Percentiles rank a stretch among this genome's conserved stretches.
These are phyloP conservation scores for Calypte anna DNA, from an alignment of 2,113 vertebrate genomes.

Conservation along the genomic window DNA sequence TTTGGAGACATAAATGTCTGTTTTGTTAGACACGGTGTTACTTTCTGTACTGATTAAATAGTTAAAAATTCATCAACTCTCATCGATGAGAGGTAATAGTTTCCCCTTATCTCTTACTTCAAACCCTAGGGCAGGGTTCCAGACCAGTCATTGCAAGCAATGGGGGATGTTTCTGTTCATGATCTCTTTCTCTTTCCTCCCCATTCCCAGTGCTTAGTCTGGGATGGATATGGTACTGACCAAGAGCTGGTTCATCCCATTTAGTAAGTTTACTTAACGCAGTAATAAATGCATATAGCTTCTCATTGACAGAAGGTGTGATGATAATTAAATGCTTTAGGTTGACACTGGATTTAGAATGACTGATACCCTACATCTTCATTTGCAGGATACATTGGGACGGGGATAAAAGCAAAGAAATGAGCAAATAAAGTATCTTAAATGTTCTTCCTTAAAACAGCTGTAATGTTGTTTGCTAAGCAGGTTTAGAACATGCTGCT, in stretches of 20 bases:
- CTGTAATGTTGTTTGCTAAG: background rate
- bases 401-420: background rate
- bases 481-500: background rate
- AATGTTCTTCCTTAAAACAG: background rate
- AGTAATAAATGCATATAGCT: background rate
- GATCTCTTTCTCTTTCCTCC: background rate
- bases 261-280: background rate
- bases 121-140: background rate
- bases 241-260: background rate
- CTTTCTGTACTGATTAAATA: slow-evolving; percentile 49
- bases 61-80: slow-evolving; percentile 37
- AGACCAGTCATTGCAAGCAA: background rate
- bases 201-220: background rate
- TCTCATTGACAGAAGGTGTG: background rate
- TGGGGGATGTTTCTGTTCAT: background rate
- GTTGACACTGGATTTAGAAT: background rate
- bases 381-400: background rate
- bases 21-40: background rate
- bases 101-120: background rate
- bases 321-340: background rate
- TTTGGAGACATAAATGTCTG: background rate
- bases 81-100: background rate
- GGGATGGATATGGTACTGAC: background rate
- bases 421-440: background rate
- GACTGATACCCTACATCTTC: background rate